Base-by-base conservation (phyloP, 2,888 invertebrate species). In the Cosmia pyralina region DNA sequence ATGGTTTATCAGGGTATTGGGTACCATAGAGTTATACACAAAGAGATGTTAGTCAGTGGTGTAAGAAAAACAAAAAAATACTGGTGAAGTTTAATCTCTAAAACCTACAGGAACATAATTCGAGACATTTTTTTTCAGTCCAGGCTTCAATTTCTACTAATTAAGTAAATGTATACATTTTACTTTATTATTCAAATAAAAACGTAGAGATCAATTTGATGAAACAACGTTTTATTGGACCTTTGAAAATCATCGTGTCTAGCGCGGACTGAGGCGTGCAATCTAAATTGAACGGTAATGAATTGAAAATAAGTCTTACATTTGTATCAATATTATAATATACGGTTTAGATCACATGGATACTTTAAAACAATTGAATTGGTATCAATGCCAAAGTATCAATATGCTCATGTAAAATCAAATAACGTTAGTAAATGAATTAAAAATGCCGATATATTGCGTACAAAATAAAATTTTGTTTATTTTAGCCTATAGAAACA, bases 381-480 rank as follows among this genome's bases (percentile, higher is more conserved):
- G 41, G 50, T 44, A 58, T 70, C n/a, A 55, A 72, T 68, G 53
- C 62, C 41, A 15, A 53, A 75, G 65, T 74, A 77, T 69, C 71
- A 78, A n/a, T 28, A 52, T 70, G 63, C 65, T 52, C 55, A 34
- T 64, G 69, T 57, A 5, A 65, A 71, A 70, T 55, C 28, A 52
- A 65, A 60, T 82, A 84, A 84, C 82, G 82, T 83, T 85, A 86
- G 80, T 83, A 81, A 84, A 85, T 85, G 80, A 84, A 82, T 84
- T 60, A 28, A 63, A 78, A 73, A 74, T 77, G 73, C 70, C 62
- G 57, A 38, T 67, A 38, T 57, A 55, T 59, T 46, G 55, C 46
- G 34, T 50, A 48, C 13, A 48, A 34, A 64, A 64, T 52, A 50
- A 28, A 62, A 66, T 46, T n/a, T 52, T 71, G 38, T 63, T 48